A percentile compares a stretch with the other conserved stretches of the same genome.
These are phyloP conservation scores for Nomada lathburiana DNA, from an alignment of 2,888 invertebrate genomes.

Conservation along the genomic window DNA sequence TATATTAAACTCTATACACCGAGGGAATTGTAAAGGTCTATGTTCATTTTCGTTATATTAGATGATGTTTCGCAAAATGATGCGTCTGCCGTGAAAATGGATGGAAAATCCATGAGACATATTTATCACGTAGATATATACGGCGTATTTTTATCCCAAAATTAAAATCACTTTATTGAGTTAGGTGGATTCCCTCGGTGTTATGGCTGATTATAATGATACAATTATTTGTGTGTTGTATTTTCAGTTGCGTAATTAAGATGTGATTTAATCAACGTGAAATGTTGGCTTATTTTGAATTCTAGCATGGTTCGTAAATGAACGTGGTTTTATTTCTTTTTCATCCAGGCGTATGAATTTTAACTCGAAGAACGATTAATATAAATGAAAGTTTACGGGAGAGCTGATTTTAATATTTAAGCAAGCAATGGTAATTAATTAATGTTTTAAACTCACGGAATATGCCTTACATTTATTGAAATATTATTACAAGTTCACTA, in stretches of 20 bases:
- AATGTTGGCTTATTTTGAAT: slow-evolving; percentile 1
- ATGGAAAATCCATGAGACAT: background rate
- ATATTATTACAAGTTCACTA: background rate
- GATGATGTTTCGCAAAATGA: background rate
- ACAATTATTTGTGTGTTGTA: slow-evolving; percentile 1
- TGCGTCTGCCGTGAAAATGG: background rate
- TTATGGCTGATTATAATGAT: slow-evolving; percentile 17
- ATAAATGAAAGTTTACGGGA: slow-evolving; percentile 17
- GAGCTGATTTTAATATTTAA: slow-evolving; percentile 27
- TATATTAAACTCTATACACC: slow-evolving; percentile 10
- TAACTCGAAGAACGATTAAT: background rate
- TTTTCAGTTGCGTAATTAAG: slow-evolving; percentile 36
- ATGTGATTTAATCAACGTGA: slow-evolving; percentile 18
- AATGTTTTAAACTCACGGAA: slow-evolving; percentile 11
- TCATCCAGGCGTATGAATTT: background rate
- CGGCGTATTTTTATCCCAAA: background rate
- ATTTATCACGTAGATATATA: background rate
- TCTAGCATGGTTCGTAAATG: background rate
- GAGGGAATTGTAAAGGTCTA: slow-evolving; percentile 7
- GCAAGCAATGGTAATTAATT: slow-evolving; percentile 4
- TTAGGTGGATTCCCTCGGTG: slow-evolving; percentile 21
- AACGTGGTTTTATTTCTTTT: background rate
- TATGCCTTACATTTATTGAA: slow-evolving; percentile 3
- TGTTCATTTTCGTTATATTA: background rate
- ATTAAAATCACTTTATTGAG: slow-evolving; percentile 5